Conservation (phyloP, 1,140 invertebrate species). For the Triops longicaudatus region DNA sequence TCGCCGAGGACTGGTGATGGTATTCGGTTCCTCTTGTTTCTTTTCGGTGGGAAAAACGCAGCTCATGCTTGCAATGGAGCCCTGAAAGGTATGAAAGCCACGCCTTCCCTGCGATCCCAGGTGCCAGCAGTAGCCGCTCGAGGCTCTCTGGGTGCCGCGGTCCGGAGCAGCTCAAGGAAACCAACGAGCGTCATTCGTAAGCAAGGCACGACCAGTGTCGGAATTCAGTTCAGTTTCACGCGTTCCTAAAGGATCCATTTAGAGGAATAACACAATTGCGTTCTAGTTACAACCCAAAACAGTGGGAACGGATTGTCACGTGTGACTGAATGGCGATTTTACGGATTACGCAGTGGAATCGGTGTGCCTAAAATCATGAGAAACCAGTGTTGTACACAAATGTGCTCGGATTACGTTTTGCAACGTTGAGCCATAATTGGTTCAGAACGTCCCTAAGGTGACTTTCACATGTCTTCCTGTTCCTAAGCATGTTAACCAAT, state of each 20-base stretch:
- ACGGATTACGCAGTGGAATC: not conserved
- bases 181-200: not conserved
- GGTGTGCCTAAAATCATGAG: not conserved
- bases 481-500: too few species aligned
- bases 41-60: not conserved
- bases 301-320: not conserved
- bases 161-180: not conserved
- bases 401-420: not conserved
- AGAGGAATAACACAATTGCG: not conserved
- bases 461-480: too few species aligned
- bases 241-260: not conserved
- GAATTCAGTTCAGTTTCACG: constrained; percentile 15
- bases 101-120: not conserved
- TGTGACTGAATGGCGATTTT: not conserved
- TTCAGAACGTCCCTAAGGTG: not conserved
- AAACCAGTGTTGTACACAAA: not conserved
- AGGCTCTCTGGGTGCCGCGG: not conserved
- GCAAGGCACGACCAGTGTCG: not conserved
- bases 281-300: not conserved
- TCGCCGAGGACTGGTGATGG: not conserved
- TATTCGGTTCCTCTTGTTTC: constrained; percentile 1
- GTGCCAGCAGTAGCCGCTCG: not conserved
- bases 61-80: not conserved
- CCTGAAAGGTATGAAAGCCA: not conserved
- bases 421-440: not conserved